A percentile compares a stretch with the other conserved stretches of the same genome.
These are phyloP conservation scores for Emydocephalus ijimae DNA, from an alignment of 2,113 vertebrate genomes.

Conservation along the genomic window DNA sequence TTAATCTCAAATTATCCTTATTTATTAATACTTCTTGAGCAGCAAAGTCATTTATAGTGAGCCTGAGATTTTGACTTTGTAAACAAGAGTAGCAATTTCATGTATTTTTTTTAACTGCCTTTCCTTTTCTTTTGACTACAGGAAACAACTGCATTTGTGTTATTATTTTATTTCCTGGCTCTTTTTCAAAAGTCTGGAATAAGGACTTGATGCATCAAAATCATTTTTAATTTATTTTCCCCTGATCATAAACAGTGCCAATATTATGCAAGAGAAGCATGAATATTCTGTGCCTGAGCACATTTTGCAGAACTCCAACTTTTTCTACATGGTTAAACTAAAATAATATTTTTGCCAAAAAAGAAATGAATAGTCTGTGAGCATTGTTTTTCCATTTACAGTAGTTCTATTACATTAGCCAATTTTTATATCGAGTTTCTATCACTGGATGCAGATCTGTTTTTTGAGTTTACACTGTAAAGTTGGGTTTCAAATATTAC, in stretches of 20 bases:
- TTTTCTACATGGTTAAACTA: not conserved
- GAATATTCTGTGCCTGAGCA: not conserved
- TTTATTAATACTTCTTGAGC: conserved; percentile 22
- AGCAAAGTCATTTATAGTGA: conserved; percentile 3
- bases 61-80: not conserved
- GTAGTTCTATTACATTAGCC: not conserved
- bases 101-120: not conserved
- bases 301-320: not conserved
- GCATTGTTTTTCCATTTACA: not conserved
- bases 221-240: not conserved
- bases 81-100: not conserved
- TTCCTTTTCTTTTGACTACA: not conserved
- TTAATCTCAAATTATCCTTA: conserved; percentile 23
- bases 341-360: conserved; percentile 17
- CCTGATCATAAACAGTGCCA: not conserved
- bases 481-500: not conserved
- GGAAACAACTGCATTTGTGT: not conserved
- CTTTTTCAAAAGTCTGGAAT: not conserved
- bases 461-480: not conserved
- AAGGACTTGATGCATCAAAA: not conserved
- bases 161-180: not conserved
- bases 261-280: not conserved
- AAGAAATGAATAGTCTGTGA: not conserved
- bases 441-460: not conserved
- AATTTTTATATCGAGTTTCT: not conserved